Percentiles rank a stretch among this genome's conserved stretches.
These are phyloP conservation scores for Psammodynastes pulverulentus DNA, from an alignment of 2,113 vertebrate species.

Conservation along the genomic window DNA sequence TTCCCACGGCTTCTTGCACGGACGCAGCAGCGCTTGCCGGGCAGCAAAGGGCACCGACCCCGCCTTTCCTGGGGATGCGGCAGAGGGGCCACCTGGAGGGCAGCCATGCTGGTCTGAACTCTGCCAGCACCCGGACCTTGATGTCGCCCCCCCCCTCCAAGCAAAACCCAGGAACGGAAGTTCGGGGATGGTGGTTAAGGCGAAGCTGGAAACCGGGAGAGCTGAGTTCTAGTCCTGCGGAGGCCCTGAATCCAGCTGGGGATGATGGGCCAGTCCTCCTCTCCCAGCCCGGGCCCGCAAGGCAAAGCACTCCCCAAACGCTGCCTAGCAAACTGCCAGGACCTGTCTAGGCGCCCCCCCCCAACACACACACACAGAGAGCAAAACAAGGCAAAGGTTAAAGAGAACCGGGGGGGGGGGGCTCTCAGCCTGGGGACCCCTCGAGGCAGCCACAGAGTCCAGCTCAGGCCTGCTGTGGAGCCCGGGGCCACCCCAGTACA, in stretches of 20 bases:
- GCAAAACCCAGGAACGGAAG: neutral
- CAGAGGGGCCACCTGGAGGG: neutral
- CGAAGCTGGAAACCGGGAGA: neutral
- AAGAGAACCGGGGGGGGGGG: no score
- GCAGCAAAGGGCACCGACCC: neutral
- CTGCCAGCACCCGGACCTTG: neutral
- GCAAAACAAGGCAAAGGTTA: neutral
- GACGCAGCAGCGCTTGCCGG: neutral
- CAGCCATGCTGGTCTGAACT: neutral
- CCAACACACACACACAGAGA: no score
- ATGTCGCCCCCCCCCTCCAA: neutral
- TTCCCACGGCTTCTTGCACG: neutral
- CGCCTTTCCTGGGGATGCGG: neutral
- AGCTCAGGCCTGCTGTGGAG: neutral
- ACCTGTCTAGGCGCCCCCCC: neutral
- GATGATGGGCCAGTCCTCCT: neutral
- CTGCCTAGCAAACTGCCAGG: neutral
- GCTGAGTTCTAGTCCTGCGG: neutral
- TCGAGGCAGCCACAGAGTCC: neutral
- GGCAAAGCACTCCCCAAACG: neutral
- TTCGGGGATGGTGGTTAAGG: neutral
- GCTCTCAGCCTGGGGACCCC: neutral
- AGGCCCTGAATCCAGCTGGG: neutral
- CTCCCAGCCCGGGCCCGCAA: neutral
- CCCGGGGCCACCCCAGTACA: neutral